phyloP scores from a whole-genome alignment of 2,113 vertebrate genomes.

The Callipepla californica region DNA sequence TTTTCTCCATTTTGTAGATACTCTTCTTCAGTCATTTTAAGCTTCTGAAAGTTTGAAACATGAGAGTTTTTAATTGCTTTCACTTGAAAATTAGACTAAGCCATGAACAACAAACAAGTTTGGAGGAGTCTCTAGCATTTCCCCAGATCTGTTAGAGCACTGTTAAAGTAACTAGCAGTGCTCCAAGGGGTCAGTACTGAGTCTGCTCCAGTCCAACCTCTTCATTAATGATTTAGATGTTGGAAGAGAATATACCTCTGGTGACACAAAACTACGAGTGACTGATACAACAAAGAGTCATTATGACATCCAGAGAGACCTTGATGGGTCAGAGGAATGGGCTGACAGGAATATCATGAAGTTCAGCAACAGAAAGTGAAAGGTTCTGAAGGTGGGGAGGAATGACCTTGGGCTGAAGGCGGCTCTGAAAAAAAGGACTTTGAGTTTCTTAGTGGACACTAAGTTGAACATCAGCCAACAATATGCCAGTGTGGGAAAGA shows the following conservation, averaged over 20 bases:
- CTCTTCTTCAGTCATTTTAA: background rate
- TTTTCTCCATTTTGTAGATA: background rate
- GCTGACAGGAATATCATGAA: background rate
- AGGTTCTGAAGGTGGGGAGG: background rate
- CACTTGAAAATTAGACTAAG: background rate
- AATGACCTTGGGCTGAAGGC: background rate
- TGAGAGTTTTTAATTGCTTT: background rate
- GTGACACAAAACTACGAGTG: background rate
- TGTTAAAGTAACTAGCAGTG: background rate
- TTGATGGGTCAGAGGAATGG: background rate
- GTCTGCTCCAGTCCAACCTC: background rate
- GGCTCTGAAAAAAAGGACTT: background rate
- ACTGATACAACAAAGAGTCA: background rate
- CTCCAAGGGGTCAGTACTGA: background rate
- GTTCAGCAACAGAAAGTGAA: background rate
- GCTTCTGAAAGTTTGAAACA: background rate
- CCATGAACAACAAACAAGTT: too few species aligned
- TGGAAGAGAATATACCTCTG: background rate
- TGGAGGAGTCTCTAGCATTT: background rate
- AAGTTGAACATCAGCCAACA: background rate
- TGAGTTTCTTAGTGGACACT: background rate
- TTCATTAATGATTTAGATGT: background rate
- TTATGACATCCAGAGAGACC: background rate
- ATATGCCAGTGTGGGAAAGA: background rate
- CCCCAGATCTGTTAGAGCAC: background rate